These are phyloP conservation scores for Patella caerulea DNA, from an alignment of 2,888 invertebrate genomes.

Conservation along the genomic window DNA sequence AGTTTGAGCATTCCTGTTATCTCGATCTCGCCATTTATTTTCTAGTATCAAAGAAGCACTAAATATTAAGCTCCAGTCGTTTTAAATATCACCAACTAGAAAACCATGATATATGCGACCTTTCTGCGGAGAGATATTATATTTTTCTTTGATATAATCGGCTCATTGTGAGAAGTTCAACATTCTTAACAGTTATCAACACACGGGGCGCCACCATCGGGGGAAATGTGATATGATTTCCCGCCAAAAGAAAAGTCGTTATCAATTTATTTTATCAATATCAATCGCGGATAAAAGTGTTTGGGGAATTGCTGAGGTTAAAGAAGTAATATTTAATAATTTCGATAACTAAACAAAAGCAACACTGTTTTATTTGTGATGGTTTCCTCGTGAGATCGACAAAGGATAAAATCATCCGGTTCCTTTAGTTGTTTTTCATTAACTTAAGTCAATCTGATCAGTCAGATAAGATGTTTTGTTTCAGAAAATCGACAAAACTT, in stretches of 20 bases:
- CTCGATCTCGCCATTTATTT: no score
- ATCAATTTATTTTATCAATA: not conserved
- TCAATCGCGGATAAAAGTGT: constrained; percentile 3
- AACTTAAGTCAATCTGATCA: not conserved
- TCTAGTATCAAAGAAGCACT: no score
- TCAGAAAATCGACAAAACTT: no score
- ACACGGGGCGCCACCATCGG: not conserved
- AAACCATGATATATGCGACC: not conserved
- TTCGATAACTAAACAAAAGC: constrained; percentile 7
- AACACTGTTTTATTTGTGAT: not conserved
- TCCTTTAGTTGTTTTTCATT: constrained; percentile 4
- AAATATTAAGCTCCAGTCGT: no score
- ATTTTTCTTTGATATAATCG: constrained; percentile 10
- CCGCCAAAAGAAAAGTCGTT: not conserved
- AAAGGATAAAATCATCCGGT: not conserved
- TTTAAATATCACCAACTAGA: no score
- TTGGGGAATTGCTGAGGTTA: no score
- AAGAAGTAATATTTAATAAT: not conserved
- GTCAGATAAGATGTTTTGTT: no score
- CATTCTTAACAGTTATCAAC: constrained; percentile 10
- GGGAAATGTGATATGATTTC: constrained; percentile 3
- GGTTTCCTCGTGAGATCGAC: not conserved
- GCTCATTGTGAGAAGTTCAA: constrained; percentile 1
- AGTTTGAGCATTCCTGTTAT: no score
- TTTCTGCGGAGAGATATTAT: constrained; percentile 1